These are phyloP conservation scores for Syritta pipiens DNA, from an alignment of 2,888 invertebrate species.

Conservation along the genomic window DNA sequence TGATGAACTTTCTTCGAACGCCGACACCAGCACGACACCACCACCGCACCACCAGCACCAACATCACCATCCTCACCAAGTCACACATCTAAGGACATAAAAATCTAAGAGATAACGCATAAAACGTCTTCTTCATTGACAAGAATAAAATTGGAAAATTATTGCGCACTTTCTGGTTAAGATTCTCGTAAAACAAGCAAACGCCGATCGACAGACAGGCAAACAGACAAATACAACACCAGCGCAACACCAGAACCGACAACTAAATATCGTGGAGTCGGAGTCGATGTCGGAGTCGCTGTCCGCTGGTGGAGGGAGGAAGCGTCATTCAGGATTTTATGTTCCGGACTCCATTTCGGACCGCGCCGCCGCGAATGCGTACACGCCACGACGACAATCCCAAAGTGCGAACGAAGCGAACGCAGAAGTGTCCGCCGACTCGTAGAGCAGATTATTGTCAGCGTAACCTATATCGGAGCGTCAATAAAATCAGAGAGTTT, in stretches of 20 bases:
- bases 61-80: slow-evolving; percentile 13
- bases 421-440: slow-evolving; percentile 55
- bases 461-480: slow-evolving; percentile 66
- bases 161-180: slow-evolving; percentile 68
- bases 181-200: slow-evolving; percentile 67
- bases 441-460: slow-evolving; percentile 67
- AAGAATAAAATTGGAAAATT: slow-evolving; percentile 69
- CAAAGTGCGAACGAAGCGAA: slow-evolving; percentile 57
- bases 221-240: slow-evolving; percentile 31
- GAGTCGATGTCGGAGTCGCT: too few relatives aligned
- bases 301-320: too few relatives aligned
- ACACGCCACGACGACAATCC: slow-evolving; percentile 21
- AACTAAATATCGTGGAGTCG: slow-evolving; percentile 49
- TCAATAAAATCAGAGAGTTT: slow-evolving; percentile 66
- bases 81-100: slow-evolving; percentile 46
- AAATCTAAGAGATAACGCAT: slow-evolving; percentile 64
- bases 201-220: slow-evolving; percentile 33
- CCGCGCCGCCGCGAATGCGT: slow-evolving; percentile 35
- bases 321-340: slow-evolving; percentile 63
- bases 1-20: too few relatives aligned
- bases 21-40: too few relatives aligned
- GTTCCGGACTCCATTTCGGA: slow-evolving; percentile 44
- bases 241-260: slow-evolving; percentile 47
- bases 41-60: background rate
- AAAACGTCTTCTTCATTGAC: slow-evolving; percentile 68